Conservation (phyloP, 2,888 invertebrate genomes). For the Conchocele bisecta region DNA sequence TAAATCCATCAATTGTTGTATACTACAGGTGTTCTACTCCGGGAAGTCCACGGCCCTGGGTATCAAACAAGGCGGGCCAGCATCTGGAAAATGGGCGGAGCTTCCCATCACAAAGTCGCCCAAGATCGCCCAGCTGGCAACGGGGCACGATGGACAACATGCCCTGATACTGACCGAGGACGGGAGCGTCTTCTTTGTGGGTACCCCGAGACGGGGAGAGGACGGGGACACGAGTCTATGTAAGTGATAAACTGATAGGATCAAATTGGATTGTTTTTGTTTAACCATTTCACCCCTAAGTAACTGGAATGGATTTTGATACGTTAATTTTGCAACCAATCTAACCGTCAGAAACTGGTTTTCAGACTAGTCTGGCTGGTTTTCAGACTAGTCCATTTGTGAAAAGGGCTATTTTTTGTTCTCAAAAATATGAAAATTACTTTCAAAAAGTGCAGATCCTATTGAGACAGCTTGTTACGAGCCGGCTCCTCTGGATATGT, state of each 20-base stretch:
- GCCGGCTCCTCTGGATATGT: too few relatives aligned
- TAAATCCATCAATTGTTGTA: neutral
- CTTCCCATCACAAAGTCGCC: constrained; percentile 88
- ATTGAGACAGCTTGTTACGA: too few relatives aligned
- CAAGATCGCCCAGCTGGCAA: constrained; percentile 90
- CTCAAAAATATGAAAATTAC: too few relatives aligned
- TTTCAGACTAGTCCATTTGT: too few relatives aligned
- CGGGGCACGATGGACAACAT: constrained; percentile 97
- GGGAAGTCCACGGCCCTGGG: constrained; percentile 94
- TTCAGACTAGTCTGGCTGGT: neutral
- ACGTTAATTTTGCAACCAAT: too few relatives aligned
- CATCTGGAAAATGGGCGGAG: constrained; percentile 83
- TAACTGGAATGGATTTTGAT: too few relatives aligned
- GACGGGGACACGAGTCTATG: constrained; percentile 91
- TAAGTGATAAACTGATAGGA: constrained; percentile 52
- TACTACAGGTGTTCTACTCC: constrained; percentile 89
- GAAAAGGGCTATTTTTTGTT: too few relatives aligned
- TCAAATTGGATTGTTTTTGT: too few relatives aligned
- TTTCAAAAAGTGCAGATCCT: too few relatives aligned
- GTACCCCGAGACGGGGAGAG: constrained; percentile 95
- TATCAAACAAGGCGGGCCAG: constrained; percentile 86
- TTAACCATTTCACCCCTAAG: too few relatives aligned
- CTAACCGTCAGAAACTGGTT: neutral
- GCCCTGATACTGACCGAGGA: constrained; percentile 95
- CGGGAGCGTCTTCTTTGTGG: constrained; percentile 93